These are phyloP conservation scores for Thrips palmi DNA, from an alignment of 1,140 invertebrate species.

Conservation along the genomic window DNA sequence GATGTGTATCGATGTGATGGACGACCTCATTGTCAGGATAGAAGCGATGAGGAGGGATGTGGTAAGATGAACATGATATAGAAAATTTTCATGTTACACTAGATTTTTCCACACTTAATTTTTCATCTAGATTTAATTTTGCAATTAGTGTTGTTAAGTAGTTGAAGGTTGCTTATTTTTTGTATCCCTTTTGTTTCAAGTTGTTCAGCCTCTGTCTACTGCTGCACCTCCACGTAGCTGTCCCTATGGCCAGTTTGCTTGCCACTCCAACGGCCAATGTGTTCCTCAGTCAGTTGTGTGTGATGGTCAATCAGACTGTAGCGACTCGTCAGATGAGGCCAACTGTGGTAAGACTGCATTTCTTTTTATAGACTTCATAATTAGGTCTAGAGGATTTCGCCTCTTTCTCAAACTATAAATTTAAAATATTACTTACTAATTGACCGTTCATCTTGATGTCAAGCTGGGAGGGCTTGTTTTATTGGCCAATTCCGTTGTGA, in stretches of 20 bases:
- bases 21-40: conserved; percentile 35
- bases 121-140: neutral
- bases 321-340: conserved; percentile 49
- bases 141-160: neutral
- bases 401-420: neutral
- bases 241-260: conserved; percentile 30
- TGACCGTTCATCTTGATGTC: conserved; percentile 4
- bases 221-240: conserved; percentile 20
- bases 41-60: conserved; percentile 35
- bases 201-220: conserved; percentile 4
- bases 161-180: neutral
- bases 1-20: conserved; percentile 30
- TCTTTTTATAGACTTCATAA: neutral
- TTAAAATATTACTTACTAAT: neutral
- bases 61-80: conserved; percentile 18
- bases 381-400: neutral
- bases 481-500: conserved; percentile 33
- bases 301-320: conserved; percentile 37
- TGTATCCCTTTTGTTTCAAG: neutral
- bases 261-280: conserved; percentile 34
- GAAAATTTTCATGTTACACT: neutral
- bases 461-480: conserved; percentile 18
- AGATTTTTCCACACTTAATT: neutral
- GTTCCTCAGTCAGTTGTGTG: conserved; percentile 32
- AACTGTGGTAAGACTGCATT: conserved; percentile 39